Base-by-base conservation (phyloP, 2,113 vertebrate species). In the Ellobius talpinus region DNA sequence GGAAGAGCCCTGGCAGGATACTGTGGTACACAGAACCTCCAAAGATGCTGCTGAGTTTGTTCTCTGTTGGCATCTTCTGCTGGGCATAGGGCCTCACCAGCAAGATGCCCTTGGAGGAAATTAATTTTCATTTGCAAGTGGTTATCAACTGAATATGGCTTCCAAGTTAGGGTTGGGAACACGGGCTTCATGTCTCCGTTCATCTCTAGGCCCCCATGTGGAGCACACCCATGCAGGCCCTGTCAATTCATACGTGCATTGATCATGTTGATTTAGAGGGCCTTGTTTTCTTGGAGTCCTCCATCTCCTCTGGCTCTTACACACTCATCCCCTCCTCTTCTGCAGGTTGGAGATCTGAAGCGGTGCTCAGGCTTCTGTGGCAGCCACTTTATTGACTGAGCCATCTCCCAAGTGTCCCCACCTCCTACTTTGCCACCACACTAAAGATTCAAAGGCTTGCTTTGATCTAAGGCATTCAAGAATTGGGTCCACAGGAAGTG, bases 401-500 rank as follows among this genome's bases (percentile, higher is more conserved):
- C 61, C 39, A 6, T 47, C 82, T 66, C 29, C 82, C 31, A 33
- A 87, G 45, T 36, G 85, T 72, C 29, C 10, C n/a, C 1, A 1
- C n/a, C 70, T 68, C 42, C 55, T 33, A 33, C 68, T 66, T 79
- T 19, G 42, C 86, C 31, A 14, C 5, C 11, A 55, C 45, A 61
- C 39, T 31, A 65, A 77, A 73, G 7, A 91, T 23, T 89, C 13
- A 82, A 73, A 50, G 92, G 74, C 86, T 26, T 23, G 78, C 89
- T 91, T 89, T 92, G 50, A 70, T 65, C 89, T 78, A 36, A 76
- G 81, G 23, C 36, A 58, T 66, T 73, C 0, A 12, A 73, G 73
- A 96, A 77, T 2, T 72, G 77, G 87, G 91, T 24, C 19, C 77
- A 77, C 33, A 52, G 90, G 87, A 81, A 79, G 39, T 89, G 73